Conservation (phyloP, 2,113 vertebrate genomes). For the Vanacampus margaritifer region DNA sequence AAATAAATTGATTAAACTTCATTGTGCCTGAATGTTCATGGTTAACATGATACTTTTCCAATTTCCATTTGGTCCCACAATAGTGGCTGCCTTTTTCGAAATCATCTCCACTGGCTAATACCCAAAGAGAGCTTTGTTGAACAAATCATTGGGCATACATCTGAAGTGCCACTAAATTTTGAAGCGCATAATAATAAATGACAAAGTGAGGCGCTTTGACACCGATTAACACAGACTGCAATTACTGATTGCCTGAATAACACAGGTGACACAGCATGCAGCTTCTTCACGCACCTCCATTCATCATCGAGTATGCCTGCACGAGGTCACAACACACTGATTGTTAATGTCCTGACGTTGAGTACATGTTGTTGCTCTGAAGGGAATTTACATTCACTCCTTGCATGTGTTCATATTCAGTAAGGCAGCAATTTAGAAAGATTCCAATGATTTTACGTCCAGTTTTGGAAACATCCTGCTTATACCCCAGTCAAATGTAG, state of each 20-base stretch:
- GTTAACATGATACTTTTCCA: not conserved
- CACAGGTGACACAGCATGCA: not conserved
- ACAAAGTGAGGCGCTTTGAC: not conserved
- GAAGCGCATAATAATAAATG: not conserved
- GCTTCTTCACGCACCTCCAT: not conserved
- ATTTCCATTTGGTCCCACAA: not conserved
- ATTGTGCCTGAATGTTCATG: not conserved
- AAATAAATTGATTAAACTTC: not conserved
- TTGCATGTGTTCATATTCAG: not conserved
- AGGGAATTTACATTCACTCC: not conserved
- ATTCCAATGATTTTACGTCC: not conserved
- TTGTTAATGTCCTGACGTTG: not conserved
- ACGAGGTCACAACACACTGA: not conserved
- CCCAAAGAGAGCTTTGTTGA: not conserved
- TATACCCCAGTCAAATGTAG: not conserved
- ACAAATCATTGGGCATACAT: not conserved
- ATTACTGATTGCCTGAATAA: not conserved
- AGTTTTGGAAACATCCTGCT: not conserved
- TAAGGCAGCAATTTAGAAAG: not conserved
- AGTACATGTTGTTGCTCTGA: not conserved
- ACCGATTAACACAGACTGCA: not conserved
- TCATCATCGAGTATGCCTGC: not conserved
- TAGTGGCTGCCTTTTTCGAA: not conserved
- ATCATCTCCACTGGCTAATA: not conserved
- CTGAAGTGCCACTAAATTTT: not conserved